Conservation (phyloP, 2,113 vertebrate genomes). For the Mormoops blainvillei region DNA sequence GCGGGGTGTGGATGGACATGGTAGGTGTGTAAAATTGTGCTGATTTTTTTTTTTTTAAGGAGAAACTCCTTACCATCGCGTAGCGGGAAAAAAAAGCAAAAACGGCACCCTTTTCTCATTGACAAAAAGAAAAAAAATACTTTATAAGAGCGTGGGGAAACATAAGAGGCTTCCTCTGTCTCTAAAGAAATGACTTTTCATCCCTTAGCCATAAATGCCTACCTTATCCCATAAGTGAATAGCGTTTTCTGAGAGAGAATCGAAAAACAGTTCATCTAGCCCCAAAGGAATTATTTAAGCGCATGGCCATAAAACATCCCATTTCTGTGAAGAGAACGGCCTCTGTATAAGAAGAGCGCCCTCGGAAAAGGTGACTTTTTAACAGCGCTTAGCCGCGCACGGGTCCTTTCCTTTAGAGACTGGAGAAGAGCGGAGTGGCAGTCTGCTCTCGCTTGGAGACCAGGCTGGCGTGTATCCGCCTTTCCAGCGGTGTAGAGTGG, state of each 20-base stretch:
- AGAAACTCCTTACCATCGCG: neutral
- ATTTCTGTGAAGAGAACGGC: neutral
- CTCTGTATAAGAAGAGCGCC: neutral
- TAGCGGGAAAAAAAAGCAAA: neutral
- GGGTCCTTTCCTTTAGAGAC: neutral
- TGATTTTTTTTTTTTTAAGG: neutral
- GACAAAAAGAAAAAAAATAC: neutral
- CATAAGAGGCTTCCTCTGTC: neutral
- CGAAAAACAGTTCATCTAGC: neutral
- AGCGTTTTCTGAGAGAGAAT: neutral
- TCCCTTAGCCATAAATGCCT: neutral
- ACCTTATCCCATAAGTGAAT: neutral
- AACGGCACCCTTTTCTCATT: neutral
- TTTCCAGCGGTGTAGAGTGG: neutral
- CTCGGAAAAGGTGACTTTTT: slow-evolving; percentile 41
- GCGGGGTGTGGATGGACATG: neutral
- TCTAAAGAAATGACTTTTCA: neutral
- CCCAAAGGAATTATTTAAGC: neutral
- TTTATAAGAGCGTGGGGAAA: neutral
- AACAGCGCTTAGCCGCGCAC: neutral
- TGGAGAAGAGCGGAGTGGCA: neutral
- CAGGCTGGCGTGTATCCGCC: neutral
- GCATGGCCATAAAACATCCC: neutral
- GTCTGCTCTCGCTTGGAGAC: neutral
- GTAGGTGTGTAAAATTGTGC: neutral